Evolutionary conservation across 2,888 invertebrate genomes (phyloP), one percentile per base, ranked within the genome.

Genomic region (Tholera decimalis): DNA sequence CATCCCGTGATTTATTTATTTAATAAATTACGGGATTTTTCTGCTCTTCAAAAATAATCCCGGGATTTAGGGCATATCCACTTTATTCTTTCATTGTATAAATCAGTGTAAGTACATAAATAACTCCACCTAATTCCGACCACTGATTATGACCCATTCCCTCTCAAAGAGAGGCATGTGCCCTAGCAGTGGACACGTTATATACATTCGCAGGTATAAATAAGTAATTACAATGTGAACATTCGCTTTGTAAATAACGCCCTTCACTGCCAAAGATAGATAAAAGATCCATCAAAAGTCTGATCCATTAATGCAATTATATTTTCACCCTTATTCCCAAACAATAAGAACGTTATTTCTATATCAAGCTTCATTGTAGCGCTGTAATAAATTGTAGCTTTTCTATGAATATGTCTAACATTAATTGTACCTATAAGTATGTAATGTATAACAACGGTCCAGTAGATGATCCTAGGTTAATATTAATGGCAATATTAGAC

Each of bases 371-470:
- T 41, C 7, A 41, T 30, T 30, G 15, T 50, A 47, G 35, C 33
- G 55, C 83, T 82, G 80, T 82, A 80, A 73, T 69, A 71, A 72
- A 68, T 63, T 53, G 75, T 84, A 83, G 80, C 80, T 83, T 85
- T 83, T 83, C 28, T 83, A 83, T 78, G 41, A 46, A 60, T 73
- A 69, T 26, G 51, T 54, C 65, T 54, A 47, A 60, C 43, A 57
- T 59, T 63, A 62, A 58, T 56, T 54, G 55, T 77, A 77, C 44
- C 57, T 57, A 47, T 50, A 60, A 73, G 55, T 15, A 54, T 46
- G 61, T 64, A 51, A 56, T 47, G 70, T 59, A 61, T 67, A 20
- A 62, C 46, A 65, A 77, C 24, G 72, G 85, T 83, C 83, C 82
- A 83, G 72, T 83, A 83, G 75, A 24, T 50, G 66, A 46, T 55